Evolutionary conservation across 2,113 vertebrate species (phyloP).

Genomic region (Mustela nigripes): DNA sequence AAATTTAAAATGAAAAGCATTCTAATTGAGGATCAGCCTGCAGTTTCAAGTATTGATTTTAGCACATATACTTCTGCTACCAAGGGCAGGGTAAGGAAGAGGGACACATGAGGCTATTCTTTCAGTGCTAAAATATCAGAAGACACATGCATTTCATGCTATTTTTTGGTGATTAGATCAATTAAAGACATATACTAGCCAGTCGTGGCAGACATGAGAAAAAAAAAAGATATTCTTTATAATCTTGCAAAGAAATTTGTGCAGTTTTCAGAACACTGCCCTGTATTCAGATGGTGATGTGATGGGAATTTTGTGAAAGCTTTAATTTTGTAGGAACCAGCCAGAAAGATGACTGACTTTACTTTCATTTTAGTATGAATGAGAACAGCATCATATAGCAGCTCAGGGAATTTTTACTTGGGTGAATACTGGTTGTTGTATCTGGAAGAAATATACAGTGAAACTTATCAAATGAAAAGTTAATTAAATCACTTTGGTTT

Average conservation of each 20-base stretch:
- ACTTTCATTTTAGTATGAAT: not conserved
- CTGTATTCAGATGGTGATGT: not conserved
- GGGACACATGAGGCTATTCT: not conserved
- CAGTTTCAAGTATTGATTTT: not conserved
- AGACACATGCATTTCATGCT: not conserved
- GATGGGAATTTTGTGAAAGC: not conserved
- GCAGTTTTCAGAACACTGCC: not conserved
- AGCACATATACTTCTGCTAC: not conserved
- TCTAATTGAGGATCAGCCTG: not conserved
- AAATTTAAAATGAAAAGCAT: constrained; percentile 51
- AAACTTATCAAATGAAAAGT: not conserved
- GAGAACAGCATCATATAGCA: not conserved
- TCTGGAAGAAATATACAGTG: not conserved
- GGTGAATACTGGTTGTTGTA: not conserved
- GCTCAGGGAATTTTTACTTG: not conserved
- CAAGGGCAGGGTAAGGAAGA: not conserved
- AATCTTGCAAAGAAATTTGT: not conserved
- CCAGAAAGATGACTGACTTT: not conserved
- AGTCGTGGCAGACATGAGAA: not conserved
- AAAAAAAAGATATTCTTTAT: not conserved
- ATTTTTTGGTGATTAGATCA: not conserved
- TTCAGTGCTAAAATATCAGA: not conserved
- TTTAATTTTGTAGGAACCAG: not conserved
- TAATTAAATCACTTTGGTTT: constrained; percentile 4
- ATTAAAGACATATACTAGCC: not conserved